A percentile compares a stretch with the other conserved stretches of the same genome.
phyloP scores from a whole-genome alignment of 2,888 invertebrate genomes.

The Choristoneura rosaceana region DNA sequence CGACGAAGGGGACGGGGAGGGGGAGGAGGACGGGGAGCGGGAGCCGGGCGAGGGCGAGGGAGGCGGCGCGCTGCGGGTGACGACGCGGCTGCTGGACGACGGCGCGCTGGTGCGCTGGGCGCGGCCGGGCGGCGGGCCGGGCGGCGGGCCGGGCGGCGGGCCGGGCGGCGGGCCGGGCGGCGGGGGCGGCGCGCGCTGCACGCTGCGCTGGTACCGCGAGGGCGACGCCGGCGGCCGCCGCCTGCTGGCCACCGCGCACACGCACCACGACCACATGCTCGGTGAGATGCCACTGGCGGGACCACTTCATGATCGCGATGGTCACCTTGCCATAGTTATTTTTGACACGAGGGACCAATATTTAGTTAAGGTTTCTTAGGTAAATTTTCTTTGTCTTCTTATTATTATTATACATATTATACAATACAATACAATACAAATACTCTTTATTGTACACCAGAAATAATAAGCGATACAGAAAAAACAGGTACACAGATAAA shows the following conservation, averaged over 20 bases:
- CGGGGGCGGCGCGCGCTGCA: constrained; percentile 85
- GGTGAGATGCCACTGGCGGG: constrained; percentile 69
- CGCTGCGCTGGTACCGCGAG: constrained; percentile 86
- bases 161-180: constrained; percentile 91
- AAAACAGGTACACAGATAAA: no score
- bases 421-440: no score
- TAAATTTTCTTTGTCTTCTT: no score
- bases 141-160: constrained; percentile 89
- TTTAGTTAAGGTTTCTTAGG: no score
- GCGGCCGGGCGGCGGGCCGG: constrained; percentile 92
- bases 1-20: constrained; percentile 77
- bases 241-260: constrained; percentile 88
- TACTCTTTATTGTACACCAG: no score
- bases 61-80: constrained; percentile 88
- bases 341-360: no score
- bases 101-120: constrained; percentile 92
- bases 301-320: no score
- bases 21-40: constrained; percentile 81
- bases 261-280: constrained; percentile 88
- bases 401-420: no score
- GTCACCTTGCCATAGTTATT: no score
- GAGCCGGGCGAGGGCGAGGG: constrained; percentile 71
- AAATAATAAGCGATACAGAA: no score
- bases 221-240: constrained; percentile 83
- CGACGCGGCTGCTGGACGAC: constrained; percentile 88